A percentile compares a stretch with the other conserved stretches of the same genome.
These are phyloP conservation scores for Muscina levida DNA, from an alignment of 2,888 invertebrate genomes.

Conservation along the genomic window DNA sequence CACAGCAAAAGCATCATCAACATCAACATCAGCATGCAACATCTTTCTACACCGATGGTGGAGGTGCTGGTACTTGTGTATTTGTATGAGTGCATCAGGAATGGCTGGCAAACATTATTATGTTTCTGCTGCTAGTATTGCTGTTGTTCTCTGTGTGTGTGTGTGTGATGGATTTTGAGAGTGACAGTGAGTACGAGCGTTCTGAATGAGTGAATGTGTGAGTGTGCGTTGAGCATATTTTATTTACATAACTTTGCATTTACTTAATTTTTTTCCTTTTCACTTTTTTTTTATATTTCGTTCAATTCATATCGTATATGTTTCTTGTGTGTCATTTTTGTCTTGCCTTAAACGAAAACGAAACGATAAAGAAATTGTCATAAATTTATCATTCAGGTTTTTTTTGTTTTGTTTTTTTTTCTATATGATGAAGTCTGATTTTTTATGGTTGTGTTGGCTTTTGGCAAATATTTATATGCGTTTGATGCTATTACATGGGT, in stretches of 20 bases:
- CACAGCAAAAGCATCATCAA: conserved; percentile 18
- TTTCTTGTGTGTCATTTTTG: conserved; percentile 43
- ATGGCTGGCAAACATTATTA: conserved; percentile 7
- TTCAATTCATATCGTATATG: conserved; percentile 53
- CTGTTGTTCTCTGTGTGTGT: too few relatives aligned
- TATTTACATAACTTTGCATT: conserved; percentile 60
- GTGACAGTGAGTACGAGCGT: background rate
- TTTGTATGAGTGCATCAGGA: background rate
- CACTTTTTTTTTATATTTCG: too few relatives aligned
- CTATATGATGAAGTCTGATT: conserved; percentile 4
- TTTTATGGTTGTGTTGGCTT: too few relatives aligned
- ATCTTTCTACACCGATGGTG: background rate
- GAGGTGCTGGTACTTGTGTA: background rate
- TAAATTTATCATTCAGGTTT: conserved; percentile 57
- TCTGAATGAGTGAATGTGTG: conserved; percentile 22
- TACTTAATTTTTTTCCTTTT: conserved; percentile 57
- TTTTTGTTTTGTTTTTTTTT: background rate
- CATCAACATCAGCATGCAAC: background rate
- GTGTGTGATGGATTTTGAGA: background rate
- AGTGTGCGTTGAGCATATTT: conserved; percentile 53
- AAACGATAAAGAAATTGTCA: conserved; percentile 58
- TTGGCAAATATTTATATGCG: too few relatives aligned
- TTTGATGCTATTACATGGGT: too few relatives aligned
- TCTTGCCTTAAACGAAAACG: background rate
- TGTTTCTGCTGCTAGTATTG: too few relatives aligned